Evolutionary conservation across 2,888 invertebrate species (phyloP), one percentile per base, ranked within the genome.

Genomic region (Drosophila paranaensis): DNA sequence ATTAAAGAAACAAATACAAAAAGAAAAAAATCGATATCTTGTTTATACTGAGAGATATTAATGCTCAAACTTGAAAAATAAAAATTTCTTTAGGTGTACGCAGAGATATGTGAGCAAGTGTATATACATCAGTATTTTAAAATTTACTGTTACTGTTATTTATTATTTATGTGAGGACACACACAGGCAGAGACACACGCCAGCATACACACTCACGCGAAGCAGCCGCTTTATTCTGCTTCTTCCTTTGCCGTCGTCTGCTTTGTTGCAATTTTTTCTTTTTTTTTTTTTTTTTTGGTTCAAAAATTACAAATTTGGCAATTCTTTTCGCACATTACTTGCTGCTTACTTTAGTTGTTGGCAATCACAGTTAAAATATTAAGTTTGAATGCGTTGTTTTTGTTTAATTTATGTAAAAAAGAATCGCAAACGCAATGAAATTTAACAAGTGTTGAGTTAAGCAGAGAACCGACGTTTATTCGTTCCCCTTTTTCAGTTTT

Each of bases 401-500:
- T 77, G 74, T 82, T 86, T 87, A 77, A 82, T 90, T 88, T 78
- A 74, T 84, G 82, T 89, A 89, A 81, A 90, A 90, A 90, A 90
- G 82, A 82, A 90, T 83, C 90, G 84, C 88, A 89, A 88, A 87
- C 89, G 89, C 88, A 86, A 90, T 87, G 81, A 90, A 90, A 91
- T 91, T 91, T 88, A 91, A 91, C 92, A 91, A 91, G 91, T 91
- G 88, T 89, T 90, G 90, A 89, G 84, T 90, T 85, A 76, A 82
- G 77, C 90, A 89, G 83, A 90, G 89, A 90, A 90, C 84, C 81
- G 75, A 83, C 81, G 79, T 79, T 71, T 62, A 40, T 56, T 60
- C 85, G 72, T 83, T 85, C 76, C 78, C 71, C 74, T 77, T 82
- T 83, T 71, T 70, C 74, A 71, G 79, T 82, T 85, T 83, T 81